phyloP scores from a whole-genome alignment of 2,888 invertebrate genomes.

The Mythimna lalbum region DNA sequence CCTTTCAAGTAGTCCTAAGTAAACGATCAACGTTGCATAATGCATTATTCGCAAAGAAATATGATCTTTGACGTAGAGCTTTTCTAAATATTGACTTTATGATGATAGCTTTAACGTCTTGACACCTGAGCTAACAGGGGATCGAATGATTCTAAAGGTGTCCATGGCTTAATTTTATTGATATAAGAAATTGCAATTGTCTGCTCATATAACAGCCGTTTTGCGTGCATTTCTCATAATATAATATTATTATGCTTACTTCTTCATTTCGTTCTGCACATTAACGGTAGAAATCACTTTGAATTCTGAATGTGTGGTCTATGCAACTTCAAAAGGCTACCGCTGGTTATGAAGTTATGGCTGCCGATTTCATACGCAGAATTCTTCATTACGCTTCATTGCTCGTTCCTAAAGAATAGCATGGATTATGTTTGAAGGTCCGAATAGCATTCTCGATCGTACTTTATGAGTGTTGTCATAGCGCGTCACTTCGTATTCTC shows the following conservation, averaged over 20 bases:
- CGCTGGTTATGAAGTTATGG: conserved; percentile 41
- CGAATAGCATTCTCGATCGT: conserved; percentile 61
- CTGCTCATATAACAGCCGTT: neutral
- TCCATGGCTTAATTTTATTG: conserved; percentile 55
- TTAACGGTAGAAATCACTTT: conserved; percentile 15
- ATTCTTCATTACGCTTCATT: conserved; percentile 59
- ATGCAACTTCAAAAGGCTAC: conserved; percentile 59
- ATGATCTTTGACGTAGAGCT: conserved; percentile 80
- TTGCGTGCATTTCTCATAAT: neutral
- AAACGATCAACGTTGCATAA: conserved; percentile 83
- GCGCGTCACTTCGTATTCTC: conserved; percentile 71
- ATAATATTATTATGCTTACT: neutral
- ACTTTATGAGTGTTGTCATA: conserved; percentile 73
- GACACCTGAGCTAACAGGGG: conserved; percentile 86
- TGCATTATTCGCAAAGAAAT: conserved; percentile 83
- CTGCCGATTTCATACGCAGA: conserved; percentile 58
- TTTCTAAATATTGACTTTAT: conserved; percentile 81
- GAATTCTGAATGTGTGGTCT: conserved; percentile 65
- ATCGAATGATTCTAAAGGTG: conserved; percentile 49
- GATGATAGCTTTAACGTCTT: conserved; percentile 77
- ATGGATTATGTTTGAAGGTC: conserved; percentile 32
- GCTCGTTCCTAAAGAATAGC: conserved; percentile 49
- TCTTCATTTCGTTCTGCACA: neutral
- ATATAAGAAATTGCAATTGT: conserved; percentile 31
- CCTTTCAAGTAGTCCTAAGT: conserved; percentile 77